Evolutionary conservation across 2,797 vertebrate species (phyloP).

Genomic region (Sebastes steindachneri): DNA sequence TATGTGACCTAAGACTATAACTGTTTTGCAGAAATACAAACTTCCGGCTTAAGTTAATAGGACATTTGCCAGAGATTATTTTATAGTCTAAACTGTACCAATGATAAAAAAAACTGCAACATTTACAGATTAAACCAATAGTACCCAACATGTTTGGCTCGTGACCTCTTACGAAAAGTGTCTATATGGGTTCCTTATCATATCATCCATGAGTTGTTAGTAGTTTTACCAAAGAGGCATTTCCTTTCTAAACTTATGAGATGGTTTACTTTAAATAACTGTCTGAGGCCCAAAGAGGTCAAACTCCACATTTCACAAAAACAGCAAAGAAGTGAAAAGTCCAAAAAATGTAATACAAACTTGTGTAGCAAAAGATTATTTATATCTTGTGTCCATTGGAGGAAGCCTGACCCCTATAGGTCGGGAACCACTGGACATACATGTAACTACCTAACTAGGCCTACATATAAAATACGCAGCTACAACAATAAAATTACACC

Average conservation of each 20-base stretch:
- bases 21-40: too few relatives aligned
- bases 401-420: not conserved
- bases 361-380: not conserved
- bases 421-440: not conserved
- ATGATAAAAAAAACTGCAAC: too few relatives aligned
- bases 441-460: not conserved
- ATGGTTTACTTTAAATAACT: not conserved
- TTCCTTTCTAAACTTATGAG: not conserved
- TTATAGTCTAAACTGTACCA: too few relatives aligned
- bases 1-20: too few relatives aligned
- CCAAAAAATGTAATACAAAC: too few relatives aligned
- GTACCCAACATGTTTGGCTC: not conserved
- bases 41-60: too few relatives aligned
- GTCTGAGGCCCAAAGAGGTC: not conserved
- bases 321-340: too few relatives aligned
- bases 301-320: not conserved
- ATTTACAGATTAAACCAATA: too few relatives aligned
- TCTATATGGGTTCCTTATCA: not conserved
- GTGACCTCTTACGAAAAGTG: not conserved
- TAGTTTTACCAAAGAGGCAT: not conserved
- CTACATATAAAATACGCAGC: not conserved
- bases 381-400: not conserved
- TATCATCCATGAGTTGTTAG: not conserved
- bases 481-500: not conserved
- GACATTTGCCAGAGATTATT: too few relatives aligned